Evolutionary conservation across 2,113 vertebrate species (phyloP).

Genomic region (Thamnophis sirtalis): DNA sequence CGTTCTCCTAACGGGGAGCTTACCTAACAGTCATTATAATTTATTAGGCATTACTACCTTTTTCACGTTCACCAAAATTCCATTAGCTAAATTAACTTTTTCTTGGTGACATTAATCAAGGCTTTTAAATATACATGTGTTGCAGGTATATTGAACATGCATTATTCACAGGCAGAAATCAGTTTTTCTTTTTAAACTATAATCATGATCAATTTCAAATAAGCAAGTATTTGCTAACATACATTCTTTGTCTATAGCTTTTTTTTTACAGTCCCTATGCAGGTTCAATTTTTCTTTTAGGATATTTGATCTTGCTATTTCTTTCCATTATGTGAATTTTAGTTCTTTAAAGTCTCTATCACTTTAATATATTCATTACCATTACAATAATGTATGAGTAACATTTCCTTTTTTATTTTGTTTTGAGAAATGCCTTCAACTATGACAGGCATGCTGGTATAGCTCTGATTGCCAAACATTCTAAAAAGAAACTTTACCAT

Average conservation of each 20-base stretch:
- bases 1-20: too few relatives aligned
- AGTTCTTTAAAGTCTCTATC: neutral
- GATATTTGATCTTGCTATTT: neutral
- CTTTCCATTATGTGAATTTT: neutral
- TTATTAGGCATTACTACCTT: neutral
- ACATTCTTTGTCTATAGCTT: neutral
- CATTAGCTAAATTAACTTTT: neutral
- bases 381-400: neutral
- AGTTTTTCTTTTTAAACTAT: neutral
- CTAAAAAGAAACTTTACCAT: neutral
- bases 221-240: neutral
- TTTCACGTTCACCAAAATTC: neutral
- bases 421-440: neutral
- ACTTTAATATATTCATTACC: neutral
- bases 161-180: neutral
- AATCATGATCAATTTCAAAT: neutral
- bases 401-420: neutral
- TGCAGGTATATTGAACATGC: neutral
- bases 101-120: neutral
- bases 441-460: neutral
- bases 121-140: neutral
- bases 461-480: neutral
- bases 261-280: neutral
- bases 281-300: neutral
- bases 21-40: too few relatives aligned